These are phyloP conservation scores for Temnothorax nylanderi DNA, from an alignment of 1,140 invertebrate species.

Conservation along the genomic window DNA sequence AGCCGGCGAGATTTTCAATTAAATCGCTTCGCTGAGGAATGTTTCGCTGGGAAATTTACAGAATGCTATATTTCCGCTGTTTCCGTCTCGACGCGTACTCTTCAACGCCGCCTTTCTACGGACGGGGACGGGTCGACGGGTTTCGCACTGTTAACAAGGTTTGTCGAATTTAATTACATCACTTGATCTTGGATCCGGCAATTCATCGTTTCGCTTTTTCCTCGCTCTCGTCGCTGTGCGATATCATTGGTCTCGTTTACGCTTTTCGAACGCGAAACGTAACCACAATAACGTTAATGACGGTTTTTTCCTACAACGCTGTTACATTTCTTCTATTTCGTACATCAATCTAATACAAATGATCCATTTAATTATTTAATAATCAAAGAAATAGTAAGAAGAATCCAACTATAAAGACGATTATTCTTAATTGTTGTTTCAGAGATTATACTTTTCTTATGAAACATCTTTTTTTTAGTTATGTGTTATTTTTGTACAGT, in stretches of 20 bases:
- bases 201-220: slow-evolving; percentile 48
- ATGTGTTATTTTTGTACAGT: not conserved
- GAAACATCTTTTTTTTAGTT: not conserved
- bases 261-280: not conserved
- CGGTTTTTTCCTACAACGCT: not conserved
- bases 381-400: not conserved
- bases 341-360: not conserved
- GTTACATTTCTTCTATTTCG: not conserved
- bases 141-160: slow-evolving; percentile 42
- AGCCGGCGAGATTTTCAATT: slow-evolving; percentile 59
- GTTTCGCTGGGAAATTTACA: not conserved
- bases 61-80: slow-evolving; percentile 11
- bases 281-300: not conserved
- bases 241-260: slow-evolving; percentile 40
- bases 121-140: not conserved
- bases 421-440: not conserved
- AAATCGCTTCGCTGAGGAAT: slow-evolving; percentile 31
- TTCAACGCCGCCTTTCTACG: not conserved
- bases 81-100: slow-evolving; percentile 24
- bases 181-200: slow-evolving; percentile 2
- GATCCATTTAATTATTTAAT: not conserved
- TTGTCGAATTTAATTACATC: slow-evolving; percentile 68
- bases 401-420: too few species aligned
- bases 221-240: not conserved
- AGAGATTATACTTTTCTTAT: not conserved